phyloP scores from a whole-genome alignment of 2,113 vertebrate species.

The Xiphorhynchus elegans region DNA sequence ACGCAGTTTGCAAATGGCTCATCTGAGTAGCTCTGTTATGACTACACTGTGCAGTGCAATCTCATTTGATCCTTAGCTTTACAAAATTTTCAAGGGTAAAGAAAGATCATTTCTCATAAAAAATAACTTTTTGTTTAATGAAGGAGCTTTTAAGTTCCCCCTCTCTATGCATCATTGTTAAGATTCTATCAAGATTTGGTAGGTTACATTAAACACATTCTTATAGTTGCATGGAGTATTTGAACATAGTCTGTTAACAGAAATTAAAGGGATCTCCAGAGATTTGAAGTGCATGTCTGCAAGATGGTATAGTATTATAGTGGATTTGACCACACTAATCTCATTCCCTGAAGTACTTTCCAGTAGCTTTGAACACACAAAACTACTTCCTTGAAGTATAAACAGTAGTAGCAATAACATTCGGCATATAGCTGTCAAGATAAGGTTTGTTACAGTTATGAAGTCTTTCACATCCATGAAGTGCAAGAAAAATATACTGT shows the following conservation, averaged over 20 bases:
- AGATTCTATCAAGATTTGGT: not conserved
- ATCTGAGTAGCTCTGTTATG: not conserved
- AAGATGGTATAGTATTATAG: not conserved
- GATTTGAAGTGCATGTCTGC: not conserved
- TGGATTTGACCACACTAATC: not conserved
- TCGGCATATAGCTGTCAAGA: not conserved
- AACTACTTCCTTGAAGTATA: not conserved
- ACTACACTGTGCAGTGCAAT: not conserved
- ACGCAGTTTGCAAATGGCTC: not conserved
- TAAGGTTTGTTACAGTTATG: not conserved
- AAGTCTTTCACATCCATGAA: not conserved
- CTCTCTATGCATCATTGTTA: not conserved
- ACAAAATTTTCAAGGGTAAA: not conserved
- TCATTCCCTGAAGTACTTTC: not conserved
- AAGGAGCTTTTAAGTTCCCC: not conserved
- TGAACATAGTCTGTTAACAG: not conserved
- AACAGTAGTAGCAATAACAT: not conserved
- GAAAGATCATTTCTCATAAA: not conserved
- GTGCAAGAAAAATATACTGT: not conserved
- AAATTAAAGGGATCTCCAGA: not conserved
- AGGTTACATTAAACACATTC: not conserved
- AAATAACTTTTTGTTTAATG: not conserved
- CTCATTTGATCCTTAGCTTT: not conserved
- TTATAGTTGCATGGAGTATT: not conserved
- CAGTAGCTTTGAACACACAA: not conserved